Conservation (phyloP, 2,888 invertebrate species). For the Erpobdella octoculata region DNA sequence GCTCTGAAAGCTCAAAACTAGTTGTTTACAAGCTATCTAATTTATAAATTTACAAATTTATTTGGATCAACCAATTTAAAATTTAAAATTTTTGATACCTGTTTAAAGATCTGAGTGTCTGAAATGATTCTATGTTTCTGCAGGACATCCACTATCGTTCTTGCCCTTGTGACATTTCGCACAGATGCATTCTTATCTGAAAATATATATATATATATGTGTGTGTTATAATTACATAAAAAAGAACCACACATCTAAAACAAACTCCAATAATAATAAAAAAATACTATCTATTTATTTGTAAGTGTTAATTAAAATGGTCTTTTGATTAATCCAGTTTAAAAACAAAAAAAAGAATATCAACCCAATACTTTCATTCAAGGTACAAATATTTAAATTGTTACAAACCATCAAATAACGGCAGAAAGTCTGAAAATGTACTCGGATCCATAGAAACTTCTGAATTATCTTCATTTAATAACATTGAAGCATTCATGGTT, state of each 20-base stretch:
- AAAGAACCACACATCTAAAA: neutral
- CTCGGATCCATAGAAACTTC: neutral
- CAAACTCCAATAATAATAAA: neutral
- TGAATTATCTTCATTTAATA: neutral
- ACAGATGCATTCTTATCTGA: neutral
- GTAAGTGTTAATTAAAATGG: neutral
- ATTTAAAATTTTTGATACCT: neutral
- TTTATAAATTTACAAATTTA: neutral
- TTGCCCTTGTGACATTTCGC: slow-evolving; percentile 8
- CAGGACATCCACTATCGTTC: neutral
- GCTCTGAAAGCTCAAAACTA: neutral
- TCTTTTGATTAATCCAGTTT: neutral
- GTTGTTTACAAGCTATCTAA: neutral
- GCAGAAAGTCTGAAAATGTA: neutral
- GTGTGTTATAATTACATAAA: neutral
- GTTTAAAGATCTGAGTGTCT: slow-evolving; percentile 18
- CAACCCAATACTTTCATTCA: neutral
- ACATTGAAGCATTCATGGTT: neutral
- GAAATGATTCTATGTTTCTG: neutral
- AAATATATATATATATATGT: neutral
- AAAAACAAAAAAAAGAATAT: neutral
- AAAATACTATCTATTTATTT: neutral
- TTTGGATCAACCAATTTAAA: neutral
- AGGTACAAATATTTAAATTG: too few relatives aligned
- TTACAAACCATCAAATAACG: neutral